Evolutionary conservation across 2,888 invertebrate species (phyloP), one percentile per base, ranked within the genome.

Genomic region (Prosapia bicincta): DNA sequence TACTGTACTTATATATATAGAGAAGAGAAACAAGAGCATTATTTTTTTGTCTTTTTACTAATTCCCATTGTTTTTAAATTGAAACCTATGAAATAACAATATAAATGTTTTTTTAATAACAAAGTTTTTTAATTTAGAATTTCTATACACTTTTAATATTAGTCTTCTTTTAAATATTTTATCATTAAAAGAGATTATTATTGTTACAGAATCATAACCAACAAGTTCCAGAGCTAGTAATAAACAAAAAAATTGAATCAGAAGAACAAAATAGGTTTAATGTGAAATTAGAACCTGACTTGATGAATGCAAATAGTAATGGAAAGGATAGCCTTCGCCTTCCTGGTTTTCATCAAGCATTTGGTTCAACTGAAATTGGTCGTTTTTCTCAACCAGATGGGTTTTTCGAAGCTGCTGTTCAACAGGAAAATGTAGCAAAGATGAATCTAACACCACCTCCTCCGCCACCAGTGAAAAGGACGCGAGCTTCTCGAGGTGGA

Each of bases 291-390:
- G 73, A 43, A 38, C n/a, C n/a, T 54, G 68, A 67, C 3, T 25
- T 66, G 67, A 32, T 67, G 24, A 72, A 72, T 15, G 43, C 28
- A 9, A 72, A 72, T 10, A 26, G 28, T 23, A 74, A 71, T 25
- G 79, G 78, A 26, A 75, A 77, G 25, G 79, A 79, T 73, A 77
- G 76, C 6, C 79, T 78, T 70, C 79, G 80, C 65, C 78, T 82
- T 25, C 82, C 82, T 0, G 81, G 81, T 1, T 94, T 94, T 83
- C 93, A 93, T 83, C 94, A 94, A 85, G 93, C 94, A 0, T 94
- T 94, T 83, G 94, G 94, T 26, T 93, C 93, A 28, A 94, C 94
- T 26, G 94, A 94, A 85, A 92, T 94, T 79, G 94, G 94, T n/a
- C 90, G 93, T 79, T 94, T 94, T 81, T 91, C 92, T 6, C 84